Evolutionary conservation across 2,888 invertebrate genomes (phyloP).

Genomic region (Lasioglossum figueresi): DNA sequence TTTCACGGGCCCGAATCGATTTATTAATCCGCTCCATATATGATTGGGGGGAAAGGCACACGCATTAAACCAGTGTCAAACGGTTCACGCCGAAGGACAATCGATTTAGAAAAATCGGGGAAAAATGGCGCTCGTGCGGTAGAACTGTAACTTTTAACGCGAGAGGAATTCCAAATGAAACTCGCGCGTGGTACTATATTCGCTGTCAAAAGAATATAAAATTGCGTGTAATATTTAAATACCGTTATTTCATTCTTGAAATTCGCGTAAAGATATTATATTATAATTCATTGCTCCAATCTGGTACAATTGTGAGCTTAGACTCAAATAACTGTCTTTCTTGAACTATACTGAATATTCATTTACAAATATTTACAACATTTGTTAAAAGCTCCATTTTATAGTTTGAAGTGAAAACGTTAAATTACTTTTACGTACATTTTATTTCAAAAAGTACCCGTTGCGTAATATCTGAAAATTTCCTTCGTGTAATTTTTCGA

Average conservation of each 20-base stretch:
- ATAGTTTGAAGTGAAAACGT: too few species aligned
- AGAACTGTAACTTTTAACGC: slow-evolving; percentile 16
- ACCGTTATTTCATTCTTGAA: neutral
- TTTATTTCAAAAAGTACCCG: neutral
- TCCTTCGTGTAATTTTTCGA: neutral
- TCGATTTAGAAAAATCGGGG: slow-evolving; percentile 26
- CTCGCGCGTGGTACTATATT: neutral
- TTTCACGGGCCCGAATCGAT: slow-evolving; percentile 35
- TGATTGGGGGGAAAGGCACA: neutral
- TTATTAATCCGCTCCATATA: slow-evolving; percentile 37
- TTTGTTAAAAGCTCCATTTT: neutral
- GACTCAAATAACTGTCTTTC: neutral
- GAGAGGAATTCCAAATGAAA: slow-evolving; percentile 22
- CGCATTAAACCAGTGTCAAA: slow-evolving; percentile 33
- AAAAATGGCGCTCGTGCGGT: slow-evolving; percentile 17
- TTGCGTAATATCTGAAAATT: too few species aligned
- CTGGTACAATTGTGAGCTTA: neutral
- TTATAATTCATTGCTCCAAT: neutral
- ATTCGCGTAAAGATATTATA: neutral
- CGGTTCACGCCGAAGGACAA: neutral
- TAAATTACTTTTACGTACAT: neutral
- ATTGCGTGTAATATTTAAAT: neutral
- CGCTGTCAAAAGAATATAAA: neutral
- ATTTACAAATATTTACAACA: too few species aligned
- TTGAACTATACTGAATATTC: too few species aligned